These are phyloP conservation scores for Eulimnadia texana DNA, from an alignment of 1,140 invertebrate species.

Conservation along the genomic window DNA sequence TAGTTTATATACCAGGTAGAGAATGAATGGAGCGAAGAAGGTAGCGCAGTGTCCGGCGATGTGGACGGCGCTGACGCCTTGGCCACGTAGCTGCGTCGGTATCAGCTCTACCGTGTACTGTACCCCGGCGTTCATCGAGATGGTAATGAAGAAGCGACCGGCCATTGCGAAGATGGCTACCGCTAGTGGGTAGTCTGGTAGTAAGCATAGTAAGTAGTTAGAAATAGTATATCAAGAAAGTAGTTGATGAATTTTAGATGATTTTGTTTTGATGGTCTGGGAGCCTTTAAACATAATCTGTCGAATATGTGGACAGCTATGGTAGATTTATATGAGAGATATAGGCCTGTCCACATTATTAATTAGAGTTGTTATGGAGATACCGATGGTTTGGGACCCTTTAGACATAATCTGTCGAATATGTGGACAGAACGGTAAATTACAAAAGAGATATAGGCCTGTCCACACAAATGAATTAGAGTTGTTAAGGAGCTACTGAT, in stretches of 20 bases:
- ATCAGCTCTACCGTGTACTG: constrained; percentile 75
- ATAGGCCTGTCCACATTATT: too few species aligned
- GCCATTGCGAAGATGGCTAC: constrained; percentile 53
- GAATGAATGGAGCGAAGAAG: constrained; percentile 63
- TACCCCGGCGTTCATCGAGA: constrained; percentile 74
- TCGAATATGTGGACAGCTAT: too few species aligned
- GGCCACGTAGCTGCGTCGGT: constrained; percentile 69
- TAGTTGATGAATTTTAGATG: neutral
- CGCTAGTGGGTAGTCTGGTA: constrained; percentile 14
- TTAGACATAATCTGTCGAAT: too few species aligned
- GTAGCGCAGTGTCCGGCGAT: constrained; percentile 72
- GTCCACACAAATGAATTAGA: too few species aligned
- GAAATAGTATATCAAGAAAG: neutral
- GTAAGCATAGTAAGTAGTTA: neutral
- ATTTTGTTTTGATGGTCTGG: constrained; percentile 2
- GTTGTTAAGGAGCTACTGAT: too few species aligned
- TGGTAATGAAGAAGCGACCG: constrained; percentile 67
- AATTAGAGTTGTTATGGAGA: too few species aligned
- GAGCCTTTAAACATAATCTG: too few species aligned
- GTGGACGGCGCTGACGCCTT: constrained; percentile 66
- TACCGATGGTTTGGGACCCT: too few species aligned
- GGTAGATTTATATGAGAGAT: too few species aligned
- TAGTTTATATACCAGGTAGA: constrained; percentile 51
- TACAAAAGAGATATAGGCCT: too few species aligned
- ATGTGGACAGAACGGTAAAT: too few species aligned